Conservation (phyloP, 2,888 invertebrate genomes). For the Ferdinandea cuprea region DNA sequence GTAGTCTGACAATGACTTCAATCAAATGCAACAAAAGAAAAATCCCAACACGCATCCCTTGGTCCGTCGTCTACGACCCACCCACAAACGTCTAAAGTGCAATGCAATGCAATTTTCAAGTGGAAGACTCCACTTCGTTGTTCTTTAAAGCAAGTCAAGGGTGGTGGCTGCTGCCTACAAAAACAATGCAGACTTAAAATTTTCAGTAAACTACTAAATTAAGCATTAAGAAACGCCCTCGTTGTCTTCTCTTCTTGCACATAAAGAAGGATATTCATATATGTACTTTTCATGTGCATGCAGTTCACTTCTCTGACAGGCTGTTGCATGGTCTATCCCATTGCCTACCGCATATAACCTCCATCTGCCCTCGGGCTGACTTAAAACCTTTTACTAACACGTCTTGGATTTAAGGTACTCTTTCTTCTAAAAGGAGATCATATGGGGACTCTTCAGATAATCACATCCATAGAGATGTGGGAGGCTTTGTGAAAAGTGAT, state of each 20-base stretch:
- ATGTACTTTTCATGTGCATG: conserved; percentile 4
- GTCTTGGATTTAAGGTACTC: background rate
- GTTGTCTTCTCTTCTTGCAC: conserved; percentile 18
- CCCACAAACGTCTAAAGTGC: conserved; percentile 39
- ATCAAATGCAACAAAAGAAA: too few relatives aligned
- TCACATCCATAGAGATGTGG: background rate
- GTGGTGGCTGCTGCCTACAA: conserved; percentile 23
- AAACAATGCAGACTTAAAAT: conserved; percentile 32
- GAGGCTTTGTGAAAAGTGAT: too few relatives aligned
- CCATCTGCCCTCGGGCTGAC: conserved; percentile 9
- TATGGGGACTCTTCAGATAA: background rate
- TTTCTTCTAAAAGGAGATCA: background rate
- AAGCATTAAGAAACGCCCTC: conserved; percentile 48
- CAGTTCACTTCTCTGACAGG: background rate
- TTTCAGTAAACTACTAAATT: conserved; percentile 51
- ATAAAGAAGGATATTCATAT: conserved; percentile 1
- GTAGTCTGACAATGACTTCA: too few relatives aligned
- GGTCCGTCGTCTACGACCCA: conserved; percentile 28
- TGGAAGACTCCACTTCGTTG: conserved; percentile 19
- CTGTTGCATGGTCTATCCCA: conserved; percentile 29
- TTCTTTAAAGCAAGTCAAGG: conserved; percentile 30
- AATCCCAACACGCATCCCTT: too few relatives aligned
- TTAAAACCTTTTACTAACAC: conserved; percentile 21
- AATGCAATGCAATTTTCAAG: conserved; percentile 57
- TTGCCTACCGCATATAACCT: background rate